phyloP scores from a whole-genome alignment of 2,888 invertebrate species.

The Megalurothrips usitatus region DNA sequence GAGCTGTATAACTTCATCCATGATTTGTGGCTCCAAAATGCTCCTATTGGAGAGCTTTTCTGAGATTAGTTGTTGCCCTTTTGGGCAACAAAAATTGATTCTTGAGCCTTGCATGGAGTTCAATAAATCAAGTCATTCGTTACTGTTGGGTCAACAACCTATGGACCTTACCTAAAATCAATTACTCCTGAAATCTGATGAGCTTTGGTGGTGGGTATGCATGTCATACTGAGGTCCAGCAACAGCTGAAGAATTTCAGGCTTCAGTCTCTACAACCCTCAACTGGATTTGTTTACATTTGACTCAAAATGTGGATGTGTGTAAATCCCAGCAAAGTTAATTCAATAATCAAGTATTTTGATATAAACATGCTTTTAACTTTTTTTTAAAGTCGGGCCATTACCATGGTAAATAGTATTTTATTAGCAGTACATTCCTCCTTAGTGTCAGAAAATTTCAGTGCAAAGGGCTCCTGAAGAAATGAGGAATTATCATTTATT shows the following conservation, averaged over 20 bases:
- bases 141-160: background rate
- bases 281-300: too few species aligned
- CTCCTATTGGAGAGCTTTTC: slow-evolving; percentile 93
- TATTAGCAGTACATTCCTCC: too few species aligned
- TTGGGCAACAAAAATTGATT: background rate
- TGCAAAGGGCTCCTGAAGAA: too few species aligned
- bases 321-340: too few species aligned
- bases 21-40: slow-evolving; percentile 92
- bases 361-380: too few species aligned
- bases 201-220: background rate
- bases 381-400: too few species aligned
- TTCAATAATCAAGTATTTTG: too few species aligned
- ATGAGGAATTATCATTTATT: too few species aligned
- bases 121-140: background rate
- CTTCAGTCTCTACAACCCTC: too few species aligned
- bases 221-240: background rate
- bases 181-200: background rate
- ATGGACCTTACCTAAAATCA: background rate
- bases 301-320: too few species aligned
- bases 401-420: too few species aligned
- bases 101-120: background rate
- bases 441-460: too few species aligned
- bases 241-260: background rate
- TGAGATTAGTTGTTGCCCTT: slow-evolving; percentile 50
- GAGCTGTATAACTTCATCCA: slow-evolving; percentile 91